Evolutionary conservation across 2,797 vertebrate genomes (phyloP).

Genomic region (Oceanodroma leucorhoa): DNA sequence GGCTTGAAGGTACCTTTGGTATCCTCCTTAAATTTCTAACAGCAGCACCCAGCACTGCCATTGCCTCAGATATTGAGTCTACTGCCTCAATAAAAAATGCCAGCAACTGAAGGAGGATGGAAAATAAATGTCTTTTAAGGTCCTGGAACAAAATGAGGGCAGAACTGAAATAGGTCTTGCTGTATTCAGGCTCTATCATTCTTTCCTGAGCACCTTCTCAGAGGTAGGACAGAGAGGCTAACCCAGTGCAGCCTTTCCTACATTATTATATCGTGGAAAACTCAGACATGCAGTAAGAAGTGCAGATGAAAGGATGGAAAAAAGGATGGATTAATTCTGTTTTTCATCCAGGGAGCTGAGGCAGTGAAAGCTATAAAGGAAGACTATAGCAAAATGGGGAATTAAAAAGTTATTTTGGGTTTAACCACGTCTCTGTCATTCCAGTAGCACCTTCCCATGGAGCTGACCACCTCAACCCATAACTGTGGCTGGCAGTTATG

Average conservation of each 20-base stretch:
- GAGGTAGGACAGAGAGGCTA: not conserved
- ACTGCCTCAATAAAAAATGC: not conserved
- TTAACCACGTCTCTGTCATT: not conserved
- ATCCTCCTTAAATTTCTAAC: not conserved
- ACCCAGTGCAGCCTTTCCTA: not conserved
- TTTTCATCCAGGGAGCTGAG: not conserved
- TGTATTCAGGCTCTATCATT: not conserved
- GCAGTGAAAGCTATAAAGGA: not conserved
- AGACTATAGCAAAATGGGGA: not conserved
- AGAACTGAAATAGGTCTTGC: not conserved
- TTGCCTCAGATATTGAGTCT: not conserved
- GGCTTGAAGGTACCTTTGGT: rapidly evolving
- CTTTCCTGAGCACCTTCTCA: not conserved
- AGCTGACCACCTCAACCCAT: not conserved
- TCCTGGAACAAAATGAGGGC: not conserved
- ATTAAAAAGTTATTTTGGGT: not conserved
- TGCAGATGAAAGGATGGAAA: not conserved
- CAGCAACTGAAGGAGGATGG: not conserved
- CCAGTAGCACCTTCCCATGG: not conserved
- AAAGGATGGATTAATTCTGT: not conserved
- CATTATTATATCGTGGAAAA: not conserved
- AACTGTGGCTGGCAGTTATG: not conserved
- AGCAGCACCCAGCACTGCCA: not conserved
- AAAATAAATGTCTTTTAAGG: not conserved
- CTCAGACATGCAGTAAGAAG: not conserved